Base-by-base conservation (phyloP, 2,797 vertebrate species). In the Salarias fasciatus region DNA sequence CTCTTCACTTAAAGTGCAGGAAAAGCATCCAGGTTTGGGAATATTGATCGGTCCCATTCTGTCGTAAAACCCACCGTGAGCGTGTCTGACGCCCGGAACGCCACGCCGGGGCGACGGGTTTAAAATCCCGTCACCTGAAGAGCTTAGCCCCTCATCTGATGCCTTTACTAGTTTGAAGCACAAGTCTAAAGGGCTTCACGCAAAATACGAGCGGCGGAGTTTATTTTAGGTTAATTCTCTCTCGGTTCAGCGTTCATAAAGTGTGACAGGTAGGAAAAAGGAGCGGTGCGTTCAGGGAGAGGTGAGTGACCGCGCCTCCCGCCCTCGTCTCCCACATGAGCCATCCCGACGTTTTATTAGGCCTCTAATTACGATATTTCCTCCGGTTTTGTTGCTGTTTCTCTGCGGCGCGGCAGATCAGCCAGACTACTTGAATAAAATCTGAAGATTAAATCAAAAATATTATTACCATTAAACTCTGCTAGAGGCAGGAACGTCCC, bases 121-220 rank as follows among this genome's bases (percentile, higher is more conserved):
- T 60, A 51, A 77, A 77, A 72, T 52, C 49, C 54, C 45, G 47
- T 74, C 73, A 82, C 63, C 55, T 66, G 31, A 59, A 56, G 46
- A 53, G 75, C 67, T 78, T 58, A 73, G 53, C 64, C 70, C 68
- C 55, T 76, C 80, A 86, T 74, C 53, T 65, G 62, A 75, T 44
- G 68, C 33, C 3, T 31, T 57, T 69, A 30, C 55, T 78, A 30
- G 18, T 59, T 55, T 37, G 49, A 78, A 69, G 76, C 67, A 74
- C 77, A 77, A 47, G 63, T 74, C 75, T 72, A 42, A 56, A 82
- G 79, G n/a, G n/a, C 24, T 3, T 24, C 18, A 24, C 24, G 18
- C 65, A 79, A 84, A 24, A 84, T 75, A 79, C 68, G 44, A 69
- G 58, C 7, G 18, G 54, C 33, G 44, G 60, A 69, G 75, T 83